Conservation (phyloP, 2,888 invertebrate species). For the Clistopyga incitator region DNA sequence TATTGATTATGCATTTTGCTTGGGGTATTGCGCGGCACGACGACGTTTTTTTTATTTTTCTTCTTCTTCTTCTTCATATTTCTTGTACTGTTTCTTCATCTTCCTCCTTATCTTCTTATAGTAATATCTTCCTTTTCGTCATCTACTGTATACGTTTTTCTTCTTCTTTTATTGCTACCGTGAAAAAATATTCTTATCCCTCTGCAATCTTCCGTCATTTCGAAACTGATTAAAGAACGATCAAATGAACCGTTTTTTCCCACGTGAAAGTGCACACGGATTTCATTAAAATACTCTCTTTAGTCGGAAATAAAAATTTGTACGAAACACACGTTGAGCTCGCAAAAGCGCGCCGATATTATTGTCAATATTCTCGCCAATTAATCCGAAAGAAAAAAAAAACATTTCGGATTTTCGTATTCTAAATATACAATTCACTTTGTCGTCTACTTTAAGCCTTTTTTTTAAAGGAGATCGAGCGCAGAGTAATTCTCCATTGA, state of each 20-base stretch:
- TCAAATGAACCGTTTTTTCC: not conserved
- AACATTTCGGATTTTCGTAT: slow-evolving; percentile 11
- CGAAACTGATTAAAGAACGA: not conserved
- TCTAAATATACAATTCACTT: slow-evolving; percentile 25
- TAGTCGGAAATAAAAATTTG: slow-evolving; percentile 44
- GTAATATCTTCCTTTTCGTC: slow-evolving; percentile 51
- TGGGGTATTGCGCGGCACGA: slow-evolving; percentile 77
- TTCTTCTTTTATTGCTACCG: slow-evolving; percentile 42
- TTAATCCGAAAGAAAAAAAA: slow-evolving; percentile 10
- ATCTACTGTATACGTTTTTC: slow-evolving; percentile 17
- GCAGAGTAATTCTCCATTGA: slow-evolving; percentile 23
- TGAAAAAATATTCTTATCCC: slow-evolving; percentile 57
- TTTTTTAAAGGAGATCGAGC: slow-evolving; percentile 4
- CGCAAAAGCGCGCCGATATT: not conserved
- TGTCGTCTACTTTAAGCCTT: slow-evolving; percentile 44
- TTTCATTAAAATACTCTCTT: not conserved
- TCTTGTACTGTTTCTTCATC: slow-evolving; percentile 63
- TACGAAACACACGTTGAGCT: slow-evolving; percentile 11
- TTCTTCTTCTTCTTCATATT: slow-evolving; percentile 58
- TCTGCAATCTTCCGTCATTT: slow-evolving; percentile 44
- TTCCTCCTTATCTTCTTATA: slow-evolving; percentile 50
- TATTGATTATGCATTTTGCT: slow-evolving; percentile 82
- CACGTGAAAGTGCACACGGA: slow-evolving; percentile 11
- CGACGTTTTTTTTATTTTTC: slow-evolving; percentile 61
- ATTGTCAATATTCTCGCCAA: slow-evolving; percentile 25